phyloP scores from a whole-genome alignment of 2,797 vertebrate species.

The Phalloptychus januarius region DNA sequence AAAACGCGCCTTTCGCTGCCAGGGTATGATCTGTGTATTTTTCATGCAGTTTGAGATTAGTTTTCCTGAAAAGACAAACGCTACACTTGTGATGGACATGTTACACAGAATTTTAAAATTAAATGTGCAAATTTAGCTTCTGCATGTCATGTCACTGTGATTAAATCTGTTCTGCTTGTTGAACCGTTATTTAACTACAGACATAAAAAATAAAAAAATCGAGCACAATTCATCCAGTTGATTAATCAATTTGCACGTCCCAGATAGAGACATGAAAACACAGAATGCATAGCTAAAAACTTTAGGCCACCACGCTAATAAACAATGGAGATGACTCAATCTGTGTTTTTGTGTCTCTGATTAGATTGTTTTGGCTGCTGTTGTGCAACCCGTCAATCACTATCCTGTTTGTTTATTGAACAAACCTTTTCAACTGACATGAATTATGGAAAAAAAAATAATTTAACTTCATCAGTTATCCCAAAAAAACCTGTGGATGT shows the following conservation, averaged over 20 bases:
- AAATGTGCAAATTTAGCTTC: background rate
- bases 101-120: background rate
- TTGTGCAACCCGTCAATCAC: background rate
- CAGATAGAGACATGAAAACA: background rate
- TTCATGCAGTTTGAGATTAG: background rate
- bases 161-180: background rate
- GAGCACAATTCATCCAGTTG: background rate
- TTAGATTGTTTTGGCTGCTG: background rate
- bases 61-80: slow-evolving; percentile 1
- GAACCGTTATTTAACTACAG: background rate
- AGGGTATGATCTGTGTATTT: background rate
- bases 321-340: background rate
- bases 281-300: background rate
- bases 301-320: background rate
- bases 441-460: background rate
- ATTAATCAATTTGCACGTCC: background rate
- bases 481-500: background rate
- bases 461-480: background rate
- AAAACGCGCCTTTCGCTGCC: background rate
- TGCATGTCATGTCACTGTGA: background rate
- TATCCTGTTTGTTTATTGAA: background rate
- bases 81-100: background rate
- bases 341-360: background rate
- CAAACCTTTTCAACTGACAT: background rate
- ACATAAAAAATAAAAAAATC: background rate